These are phyloP conservation scores for Phengaris alcon DNA, from an alignment of 2,888 invertebrate species.

Conservation along the genomic window DNA sequence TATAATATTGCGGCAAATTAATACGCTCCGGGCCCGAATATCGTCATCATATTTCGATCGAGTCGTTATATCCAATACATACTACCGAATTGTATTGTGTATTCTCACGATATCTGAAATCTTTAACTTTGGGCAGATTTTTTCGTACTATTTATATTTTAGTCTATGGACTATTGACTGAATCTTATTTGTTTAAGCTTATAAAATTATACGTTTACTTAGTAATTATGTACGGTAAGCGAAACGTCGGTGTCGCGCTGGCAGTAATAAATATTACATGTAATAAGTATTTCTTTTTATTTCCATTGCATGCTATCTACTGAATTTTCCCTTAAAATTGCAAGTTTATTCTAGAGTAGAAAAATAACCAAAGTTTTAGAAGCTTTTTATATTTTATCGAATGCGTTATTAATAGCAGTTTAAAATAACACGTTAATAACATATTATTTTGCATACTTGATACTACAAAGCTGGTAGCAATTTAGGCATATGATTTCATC, in stretches of 20 bases:
- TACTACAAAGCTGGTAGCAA: no score
- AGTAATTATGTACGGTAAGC: not conserved
- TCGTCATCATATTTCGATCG: not conserved
- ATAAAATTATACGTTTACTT: not conserved
- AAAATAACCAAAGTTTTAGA: no score
- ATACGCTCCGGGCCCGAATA: not conserved
- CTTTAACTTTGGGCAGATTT: not conserved
- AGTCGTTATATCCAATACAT: not conserved
- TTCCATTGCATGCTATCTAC: not conserved
- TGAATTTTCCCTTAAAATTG: not conserved
- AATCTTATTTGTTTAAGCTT: conserved; percentile 3
- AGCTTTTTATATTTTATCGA: no score
- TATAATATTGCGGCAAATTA: not conserved
- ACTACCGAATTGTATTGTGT: not conserved
- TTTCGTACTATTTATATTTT: not conserved
- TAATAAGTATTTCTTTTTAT: not conserved
- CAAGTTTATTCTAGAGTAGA: not conserved
- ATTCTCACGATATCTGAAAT: not conserved
- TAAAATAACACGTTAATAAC: no score
- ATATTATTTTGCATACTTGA: no score
- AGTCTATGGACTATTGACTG: conserved; percentile 19
- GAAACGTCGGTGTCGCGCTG: not conserved
- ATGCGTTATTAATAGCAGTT: no score
- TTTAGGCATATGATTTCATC: no score
- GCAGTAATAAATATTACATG: not conserved